phyloP scores from a whole-genome alignment of 1,140 invertebrate genomes.

The Drosophila fuyamai region DNA sequence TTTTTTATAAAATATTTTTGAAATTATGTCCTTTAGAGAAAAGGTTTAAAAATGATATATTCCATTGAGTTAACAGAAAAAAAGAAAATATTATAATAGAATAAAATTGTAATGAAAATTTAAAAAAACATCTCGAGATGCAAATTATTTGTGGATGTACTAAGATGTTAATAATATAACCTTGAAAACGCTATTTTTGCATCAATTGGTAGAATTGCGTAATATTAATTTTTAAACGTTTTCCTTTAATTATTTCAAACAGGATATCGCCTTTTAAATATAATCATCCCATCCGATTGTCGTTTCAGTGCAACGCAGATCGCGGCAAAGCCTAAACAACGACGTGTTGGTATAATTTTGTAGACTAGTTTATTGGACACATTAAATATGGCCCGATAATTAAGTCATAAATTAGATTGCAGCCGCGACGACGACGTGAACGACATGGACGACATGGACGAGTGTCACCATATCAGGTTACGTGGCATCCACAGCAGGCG shows the following conservation, averaged over 20 bases:
- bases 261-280: no score
- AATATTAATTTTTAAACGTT: no score
- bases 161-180: no score
- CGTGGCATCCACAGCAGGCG: constrained; percentile 78
- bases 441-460: constrained; percentile 73
- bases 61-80: no score
- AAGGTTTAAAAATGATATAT: no score
- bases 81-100: no score
- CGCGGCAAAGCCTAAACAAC: constrained; percentile 68
- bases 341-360: constrained; percentile 84
- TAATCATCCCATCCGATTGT: no score
- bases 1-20: no score
- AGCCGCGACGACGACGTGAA: constrained; percentile 63
- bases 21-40: no score
- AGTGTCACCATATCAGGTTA: constrained; percentile 81
- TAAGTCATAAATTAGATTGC: constrained; percentile 85
- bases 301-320: constrained; percentile 20
- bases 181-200: no score
- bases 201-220: no score
- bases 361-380: constrained; percentile 85
- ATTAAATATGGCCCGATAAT: constrained; percentile 85
- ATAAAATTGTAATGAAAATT: neutral
- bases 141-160: no score
- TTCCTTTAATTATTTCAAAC: neutral
- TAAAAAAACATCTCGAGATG: neutral